phyloP scores from a whole-genome alignment of 2,797 vertebrate species.

The Fratercula arctica region DNA sequence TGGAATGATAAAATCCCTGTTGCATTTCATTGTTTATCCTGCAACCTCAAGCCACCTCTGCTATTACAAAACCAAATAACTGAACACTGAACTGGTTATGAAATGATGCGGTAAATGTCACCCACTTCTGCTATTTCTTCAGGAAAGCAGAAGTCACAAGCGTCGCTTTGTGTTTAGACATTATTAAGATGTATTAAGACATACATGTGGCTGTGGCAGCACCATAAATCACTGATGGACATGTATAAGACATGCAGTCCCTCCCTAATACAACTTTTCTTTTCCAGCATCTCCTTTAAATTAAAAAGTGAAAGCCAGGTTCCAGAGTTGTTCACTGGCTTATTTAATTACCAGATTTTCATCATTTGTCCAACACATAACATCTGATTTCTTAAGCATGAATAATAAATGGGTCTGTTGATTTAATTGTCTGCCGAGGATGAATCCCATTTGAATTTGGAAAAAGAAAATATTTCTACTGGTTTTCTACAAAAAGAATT shows the following conservation, averaged over 20 bases:
- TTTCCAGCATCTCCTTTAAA: slow-evolving; percentile 3
- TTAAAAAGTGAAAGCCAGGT: neutral
- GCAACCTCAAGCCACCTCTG: neutral
- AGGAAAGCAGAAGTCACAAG: neutral
- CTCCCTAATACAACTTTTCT: neutral
- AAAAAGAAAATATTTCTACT: slow-evolving; percentile 11
- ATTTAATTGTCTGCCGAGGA: neutral
- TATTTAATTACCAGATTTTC: slow-evolving; percentile 29
- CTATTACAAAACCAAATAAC: neutral
- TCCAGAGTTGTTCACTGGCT: neutral
- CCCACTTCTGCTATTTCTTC: neutral
- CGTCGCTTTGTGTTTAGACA: neutral
- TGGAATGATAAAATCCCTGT: neutral
- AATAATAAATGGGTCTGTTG: slow-evolving; percentile 7
- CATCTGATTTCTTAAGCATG: slow-evolving; percentile 25
- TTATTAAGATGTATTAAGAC: neutral
- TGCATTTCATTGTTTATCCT: neutral
- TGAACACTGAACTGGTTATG: neutral
- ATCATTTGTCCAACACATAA: neutral
- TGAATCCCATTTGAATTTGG: neutral
- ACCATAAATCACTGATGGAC: neutral
- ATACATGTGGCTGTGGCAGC: neutral
- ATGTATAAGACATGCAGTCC: neutral
- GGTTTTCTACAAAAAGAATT: neutral
- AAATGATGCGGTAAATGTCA: neutral